phyloP scores from a whole-genome alignment of 1,140 invertebrate genomes.

The Palaemon carinicauda region DNA sequence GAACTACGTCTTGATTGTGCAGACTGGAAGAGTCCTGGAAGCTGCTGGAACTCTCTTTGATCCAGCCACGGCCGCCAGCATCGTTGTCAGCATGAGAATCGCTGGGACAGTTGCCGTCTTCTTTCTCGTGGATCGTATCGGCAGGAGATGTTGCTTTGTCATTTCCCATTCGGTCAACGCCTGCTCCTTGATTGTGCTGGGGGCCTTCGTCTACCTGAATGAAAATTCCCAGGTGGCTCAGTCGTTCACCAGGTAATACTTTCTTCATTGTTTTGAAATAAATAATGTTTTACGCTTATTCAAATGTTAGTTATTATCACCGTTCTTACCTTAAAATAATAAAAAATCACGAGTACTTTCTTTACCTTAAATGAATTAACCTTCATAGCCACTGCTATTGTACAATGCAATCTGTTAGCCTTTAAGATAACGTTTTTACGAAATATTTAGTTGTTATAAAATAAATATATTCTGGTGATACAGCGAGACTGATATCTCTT shows the following conservation, averaged over 20 bases:
- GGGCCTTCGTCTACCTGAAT: conserved; percentile 15
- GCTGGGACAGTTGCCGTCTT: neutral
- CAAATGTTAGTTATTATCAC: too few relatives aligned
- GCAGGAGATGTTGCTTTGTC: neutral
- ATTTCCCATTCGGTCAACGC: conserved; percentile 37
- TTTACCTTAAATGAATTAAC: too few relatives aligned
- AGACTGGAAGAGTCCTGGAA: neutral
- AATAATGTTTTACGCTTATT: neutral
- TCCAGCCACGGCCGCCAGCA: neutral
- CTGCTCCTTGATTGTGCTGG: conserved; percentile 11
- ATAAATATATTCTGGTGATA: too few relatives aligned
- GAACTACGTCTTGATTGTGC: neutral
- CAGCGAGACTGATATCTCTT: too few relatives aligned
- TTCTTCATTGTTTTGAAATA: too few relatives aligned
- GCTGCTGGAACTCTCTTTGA: neutral
- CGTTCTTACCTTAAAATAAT: too few relatives aligned
- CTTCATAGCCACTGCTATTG: too few relatives aligned
- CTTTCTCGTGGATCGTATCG: neutral
- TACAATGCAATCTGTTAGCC: too few relatives aligned
- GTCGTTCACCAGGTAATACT: conserved; percentile 11
- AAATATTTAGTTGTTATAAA: too few relatives aligned
- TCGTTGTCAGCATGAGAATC: neutral
- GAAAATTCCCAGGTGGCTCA: neutral
- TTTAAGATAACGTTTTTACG: too few relatives aligned
- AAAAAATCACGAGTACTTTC: too few relatives aligned